Base-by-base conservation (phyloP, 2,113 vertebrate genomes). In the Helogale parvula region DNA sequence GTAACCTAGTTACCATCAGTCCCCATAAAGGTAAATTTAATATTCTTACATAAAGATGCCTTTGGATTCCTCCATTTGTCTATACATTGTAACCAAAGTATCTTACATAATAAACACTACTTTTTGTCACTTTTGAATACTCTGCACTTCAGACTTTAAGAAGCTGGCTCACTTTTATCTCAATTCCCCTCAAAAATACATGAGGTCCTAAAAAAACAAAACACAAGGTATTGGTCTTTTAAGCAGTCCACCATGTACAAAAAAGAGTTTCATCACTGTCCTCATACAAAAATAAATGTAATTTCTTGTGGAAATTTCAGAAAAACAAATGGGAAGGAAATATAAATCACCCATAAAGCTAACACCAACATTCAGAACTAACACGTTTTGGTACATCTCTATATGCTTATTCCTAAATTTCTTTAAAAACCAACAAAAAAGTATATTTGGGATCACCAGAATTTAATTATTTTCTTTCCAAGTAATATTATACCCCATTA, bases 81-180 rank as follows among this genome's bases (percentile, higher is more conserved):
- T 74, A 86, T 27, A 94, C 7, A 33, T 16, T 81, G 60, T 50
- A 92, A 77, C 10, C 57, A 80, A 25, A 57, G 5, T 77, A 85
- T 77, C 11, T 88, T 74, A 94, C 33, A 87, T 4, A 79, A 47
- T 8, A 80, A 87, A 41, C 21, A 60, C 6, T 93, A 41, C 21
- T 90, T 97, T 85, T 25, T 41, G 79, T 81, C 65, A 89, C 29
- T 82, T 94, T 7, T 27, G 4, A 95, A 79, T 57, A 84, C 33
- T 52, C 38, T 47, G 38, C 35, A 92, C 14, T 90, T 71, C 47
- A 84, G 31, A 89, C 13, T 90, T 94, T 45, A 94, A 63, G 13
- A 87, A 80, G 65, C 27, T 50, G 29, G 38, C 63, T 71, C 83
- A 63, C 27, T n/a, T 97, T 16, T 96, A 86, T 60, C 31, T 72